These are phyloP conservation scores for Parthenolecanium corni DNA, from an alignment of 2,888 invertebrate species.

Conservation along the genomic window DNA sequence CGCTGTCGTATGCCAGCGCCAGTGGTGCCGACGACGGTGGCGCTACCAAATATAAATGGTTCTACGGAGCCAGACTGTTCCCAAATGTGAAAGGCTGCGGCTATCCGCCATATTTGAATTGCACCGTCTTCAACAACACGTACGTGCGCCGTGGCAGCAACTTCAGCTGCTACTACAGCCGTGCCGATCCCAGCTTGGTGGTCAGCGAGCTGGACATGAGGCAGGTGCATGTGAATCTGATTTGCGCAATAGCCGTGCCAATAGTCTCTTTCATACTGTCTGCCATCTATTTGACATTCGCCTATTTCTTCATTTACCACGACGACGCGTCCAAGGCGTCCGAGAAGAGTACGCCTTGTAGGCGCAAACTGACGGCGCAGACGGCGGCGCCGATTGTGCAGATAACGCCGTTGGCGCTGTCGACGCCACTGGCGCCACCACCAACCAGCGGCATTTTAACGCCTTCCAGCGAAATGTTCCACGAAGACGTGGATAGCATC, in stretches of 20 bases:
- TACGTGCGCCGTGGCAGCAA: conserved; percentile 67
- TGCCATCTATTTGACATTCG: conserved; percentile 79
- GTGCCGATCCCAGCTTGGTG: conserved; percentile 73
- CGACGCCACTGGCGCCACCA: conserved; percentile 37
- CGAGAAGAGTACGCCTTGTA: conserved; percentile 15
- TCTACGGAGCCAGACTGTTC: conserved; percentile 69
- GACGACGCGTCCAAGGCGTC: conserved; percentile 44
- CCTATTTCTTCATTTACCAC: conserved; percentile 82
- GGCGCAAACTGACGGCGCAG: conserved; percentile 15
- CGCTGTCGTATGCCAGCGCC: conserved; percentile 31
- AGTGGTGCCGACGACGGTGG: too few relatives aligned
- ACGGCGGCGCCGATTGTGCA: conserved; percentile 17
- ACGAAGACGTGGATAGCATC: conserved; percentile 69
- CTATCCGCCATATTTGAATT: conserved; percentile 81
- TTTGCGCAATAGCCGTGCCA: conserved; percentile 84
- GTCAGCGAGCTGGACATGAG: conserved; percentile 81
- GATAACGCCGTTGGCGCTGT: conserved; percentile 52
- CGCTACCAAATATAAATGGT: conserved; percentile 49
- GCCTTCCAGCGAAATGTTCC: conserved; percentile 67
- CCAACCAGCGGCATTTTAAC: conserved; percentile 51
- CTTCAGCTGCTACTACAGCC: conserved; percentile 79
- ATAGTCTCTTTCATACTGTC: conserved; percentile 86
- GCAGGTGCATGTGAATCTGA: conserved; percentile 71
- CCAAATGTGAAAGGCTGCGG: conserved; percentile 88
- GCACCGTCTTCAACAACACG: conserved; percentile 66